phyloP scores from a whole-genome alignment of 2,113 vertebrate species.

The Megaceryle torquata region DNA sequence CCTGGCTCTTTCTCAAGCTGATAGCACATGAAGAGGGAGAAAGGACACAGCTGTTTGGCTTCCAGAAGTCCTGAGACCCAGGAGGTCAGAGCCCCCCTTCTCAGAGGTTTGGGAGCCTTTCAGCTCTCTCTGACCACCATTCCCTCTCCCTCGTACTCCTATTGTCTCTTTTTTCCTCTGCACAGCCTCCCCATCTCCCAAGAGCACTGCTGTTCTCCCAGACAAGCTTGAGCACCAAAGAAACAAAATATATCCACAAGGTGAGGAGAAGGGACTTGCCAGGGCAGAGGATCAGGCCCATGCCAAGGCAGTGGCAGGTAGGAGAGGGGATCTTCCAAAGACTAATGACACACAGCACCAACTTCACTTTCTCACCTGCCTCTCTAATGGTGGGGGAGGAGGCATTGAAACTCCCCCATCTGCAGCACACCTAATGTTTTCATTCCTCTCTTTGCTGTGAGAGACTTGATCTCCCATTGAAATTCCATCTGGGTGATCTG shows the following conservation, averaged over 20 bases:
- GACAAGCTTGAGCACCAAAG: not conserved
- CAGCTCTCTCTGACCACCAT: not conserved
- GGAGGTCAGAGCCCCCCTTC: not conserved
- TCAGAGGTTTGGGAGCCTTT: not conserved
- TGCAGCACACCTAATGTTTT: not conserved
- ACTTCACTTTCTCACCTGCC: not conserved
- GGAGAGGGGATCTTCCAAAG: not conserved
- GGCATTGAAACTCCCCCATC: not conserved
- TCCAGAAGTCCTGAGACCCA: not conserved
- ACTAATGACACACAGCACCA: not conserved
- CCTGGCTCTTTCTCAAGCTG: conserved; percentile 5
- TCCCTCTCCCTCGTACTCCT: not conserved
- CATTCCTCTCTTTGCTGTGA: not conserved
- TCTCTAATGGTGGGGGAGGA: not conserved
- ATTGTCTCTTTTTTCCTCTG: not conserved
- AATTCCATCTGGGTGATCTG: not conserved
- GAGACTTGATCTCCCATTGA: not conserved
- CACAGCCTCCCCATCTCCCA: not conserved
- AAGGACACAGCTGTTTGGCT: not conserved
- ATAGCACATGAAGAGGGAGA: not conserved
- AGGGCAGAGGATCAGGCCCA: not conserved
- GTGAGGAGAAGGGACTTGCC: fast-evolving
- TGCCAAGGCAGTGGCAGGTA: not conserved
- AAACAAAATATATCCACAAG: not conserved
- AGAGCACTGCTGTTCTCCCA: not conserved